Percentiles rank a stretch among this genome's conserved stretches.
These are phyloP conservation scores for Gymnosoma rotundatum DNA, from an alignment of 2,888 invertebrate species.

Conservation along the genomic window DNA sequence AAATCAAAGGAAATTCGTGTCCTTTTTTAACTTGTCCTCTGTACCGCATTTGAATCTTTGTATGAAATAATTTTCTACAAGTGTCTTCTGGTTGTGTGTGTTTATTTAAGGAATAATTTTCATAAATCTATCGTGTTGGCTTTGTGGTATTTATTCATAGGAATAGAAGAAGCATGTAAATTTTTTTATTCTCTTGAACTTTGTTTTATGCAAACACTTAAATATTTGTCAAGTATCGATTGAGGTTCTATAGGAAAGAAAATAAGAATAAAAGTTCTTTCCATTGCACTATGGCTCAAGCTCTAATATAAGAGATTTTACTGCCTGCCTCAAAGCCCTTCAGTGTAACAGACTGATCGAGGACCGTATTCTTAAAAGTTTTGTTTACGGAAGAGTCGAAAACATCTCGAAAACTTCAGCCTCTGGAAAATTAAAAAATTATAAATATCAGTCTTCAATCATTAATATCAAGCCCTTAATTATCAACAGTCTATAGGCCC, in stretches of 20 bases:
- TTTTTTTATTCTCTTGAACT: constrained; percentile 4
- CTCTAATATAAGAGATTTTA: no score
- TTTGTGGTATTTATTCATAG: constrained; percentile 22
- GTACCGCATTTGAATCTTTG: neutral
- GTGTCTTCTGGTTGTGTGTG: constrained; percentile 7
- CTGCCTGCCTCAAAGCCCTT: no score
- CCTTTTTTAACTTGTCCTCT: constrained; percentile 1
- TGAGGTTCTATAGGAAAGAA: constrained; percentile 8
- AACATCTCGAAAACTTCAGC: no score
- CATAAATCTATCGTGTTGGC: constrained; percentile 13
- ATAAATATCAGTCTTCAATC: no score
- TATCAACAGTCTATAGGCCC: no score
- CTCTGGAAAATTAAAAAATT: no score
- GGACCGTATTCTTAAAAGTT: no score
- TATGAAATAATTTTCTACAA: neutral
- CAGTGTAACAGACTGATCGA: no score
- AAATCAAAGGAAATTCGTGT: neutral
- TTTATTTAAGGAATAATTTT: constrained; percentile 38
- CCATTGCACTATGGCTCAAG: neutral
- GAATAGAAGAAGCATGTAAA: neutral
- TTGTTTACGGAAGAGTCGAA: no score
- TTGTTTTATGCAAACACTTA: constrained; percentile 15
- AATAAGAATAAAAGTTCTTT: neutral
- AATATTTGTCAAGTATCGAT: constrained; percentile 8
- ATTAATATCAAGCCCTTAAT: no score